These are phyloP conservation scores for Varanus komodoensis DNA, from an alignment of 2,113 vertebrate genomes.

Conservation along the genomic window DNA sequence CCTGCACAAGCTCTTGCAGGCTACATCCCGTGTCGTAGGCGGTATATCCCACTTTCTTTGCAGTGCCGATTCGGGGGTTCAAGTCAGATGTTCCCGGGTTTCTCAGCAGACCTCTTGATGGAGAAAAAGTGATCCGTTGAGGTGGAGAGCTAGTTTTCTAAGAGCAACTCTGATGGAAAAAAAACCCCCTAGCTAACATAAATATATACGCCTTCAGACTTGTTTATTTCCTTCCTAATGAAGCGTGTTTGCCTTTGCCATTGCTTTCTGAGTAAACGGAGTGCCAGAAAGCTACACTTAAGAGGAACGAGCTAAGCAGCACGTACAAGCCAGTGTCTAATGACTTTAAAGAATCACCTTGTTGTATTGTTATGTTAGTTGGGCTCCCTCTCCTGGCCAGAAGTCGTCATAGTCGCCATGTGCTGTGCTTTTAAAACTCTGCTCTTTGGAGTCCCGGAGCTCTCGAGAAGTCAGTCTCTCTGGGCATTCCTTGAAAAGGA, in stretches of 20 bases:
- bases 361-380: neutral
- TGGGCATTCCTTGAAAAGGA: too few relatives aligned
- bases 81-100: too few relatives aligned
- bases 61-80: too few relatives aligned
- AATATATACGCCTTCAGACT: neutral
- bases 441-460: neutral
- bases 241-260: neutral
- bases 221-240: neutral
- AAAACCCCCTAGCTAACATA: neutral
- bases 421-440: neutral
- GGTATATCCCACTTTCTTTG: too few relatives aligned
- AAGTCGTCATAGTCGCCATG: neutral
- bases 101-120: too few relatives aligned
- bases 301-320: neutral
- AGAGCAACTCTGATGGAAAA: neutral
- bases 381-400: constrained; percentile 38
- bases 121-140: neutral
- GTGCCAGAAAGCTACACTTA: neutral
- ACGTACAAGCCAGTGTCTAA: neutral
- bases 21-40: too few relatives aligned
- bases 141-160: neutral
- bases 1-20: too few relatives aligned
- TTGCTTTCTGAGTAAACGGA: neutral
- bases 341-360: neutral
- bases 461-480: neutral